Evolutionary conservation across 2,888 invertebrate genomes (phyloP).

Genomic region (Dicyrtomina minuta): DNA sequence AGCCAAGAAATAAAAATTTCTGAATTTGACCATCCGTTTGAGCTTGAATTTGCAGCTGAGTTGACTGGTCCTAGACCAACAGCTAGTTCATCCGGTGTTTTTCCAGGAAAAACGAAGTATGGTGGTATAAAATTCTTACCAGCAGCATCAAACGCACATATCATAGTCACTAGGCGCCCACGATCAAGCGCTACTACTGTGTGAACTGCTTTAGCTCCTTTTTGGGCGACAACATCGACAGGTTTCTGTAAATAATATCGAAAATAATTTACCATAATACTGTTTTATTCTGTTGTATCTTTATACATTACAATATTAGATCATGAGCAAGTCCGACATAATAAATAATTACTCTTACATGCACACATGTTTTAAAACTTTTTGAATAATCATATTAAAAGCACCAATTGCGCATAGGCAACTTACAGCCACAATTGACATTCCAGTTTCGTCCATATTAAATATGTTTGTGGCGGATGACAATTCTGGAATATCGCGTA

Average conservation of each 20-base stretch:
- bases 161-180: constrained; percentile 54
- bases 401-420: neutral
- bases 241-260: too few relatives aligned
- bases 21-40: constrained; percentile 15
- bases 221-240: constrained; percentile 47
- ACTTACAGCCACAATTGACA: constrained; percentile 51
- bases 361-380: too few relatives aligned
- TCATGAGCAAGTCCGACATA: neutral
- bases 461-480: constrained; percentile 47
- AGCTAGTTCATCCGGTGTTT: neutral
- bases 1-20: constrained; percentile 19
- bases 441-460: constrained; percentile 52
- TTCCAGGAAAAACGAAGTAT: constrained; percentile 4
- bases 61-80: neutral
- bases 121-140: constrained; percentile 1
- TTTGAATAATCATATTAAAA: neutral
- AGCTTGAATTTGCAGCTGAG: neutral
- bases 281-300: too few relatives aligned
- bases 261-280: too few relatives aligned
- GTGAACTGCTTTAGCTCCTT: constrained; percentile 54
- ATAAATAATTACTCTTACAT: too few relatives aligned
- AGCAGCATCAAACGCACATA: neutral
- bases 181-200: constrained; percentile 55
- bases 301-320: too few relatives aligned
- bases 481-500: constrained; percentile 32